Evolutionary conservation across 2,888 invertebrate species (phyloP), one percentile per base, ranked within the genome.

Genomic region (Theodoxus fluviatilis): DNA sequence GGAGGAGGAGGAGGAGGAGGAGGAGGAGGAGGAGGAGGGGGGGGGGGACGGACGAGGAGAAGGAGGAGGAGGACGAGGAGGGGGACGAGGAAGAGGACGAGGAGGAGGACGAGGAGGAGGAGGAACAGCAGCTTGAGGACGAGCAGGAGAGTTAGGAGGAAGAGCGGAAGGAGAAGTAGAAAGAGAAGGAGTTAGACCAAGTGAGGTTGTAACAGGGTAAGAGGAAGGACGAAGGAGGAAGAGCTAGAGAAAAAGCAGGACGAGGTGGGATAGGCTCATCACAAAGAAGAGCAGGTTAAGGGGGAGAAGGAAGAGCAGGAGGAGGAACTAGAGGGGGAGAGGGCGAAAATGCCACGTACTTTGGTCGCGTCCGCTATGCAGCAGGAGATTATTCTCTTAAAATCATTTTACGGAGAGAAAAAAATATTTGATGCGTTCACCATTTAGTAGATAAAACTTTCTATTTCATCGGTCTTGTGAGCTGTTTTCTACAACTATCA

Each of bases 41-140:
- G 64, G 25, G 43, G 43, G 43, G 43, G 43, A 18, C 12, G 43
- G 43, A 18, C 9, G 15, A 18, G 43, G 43, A 18, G 64, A 33
- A 33, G 31, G 35, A 64, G 64, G 25, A 33, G 25, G 64, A 35
- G 64, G 31, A 33, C 15, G 64, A 64, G 64, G 38, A 35, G 37
- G 22, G 64, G 22, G 37, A 35, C 9, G 57, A 57, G 57, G 25
- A 22, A 57, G 25, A 57, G 9, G 25, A 12, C 12, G 57, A 25
- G 57, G 22, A 22, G 57, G 57, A 9, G 22, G 25, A 43, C 12
- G 43, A 15, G 43, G 43, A 43, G 15, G 43, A 15, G 43, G 43
- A 43, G 43, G 15, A 15, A 43, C 9, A 15, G 43, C 12, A 9
- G 43, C 12, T 9, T 12, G 15, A 15, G 15, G 43, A 43, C 12